Evolutionary conservation across 1,140 invertebrate genomes (phyloP).

Genomic region (Heliconius hermathena): DNA sequence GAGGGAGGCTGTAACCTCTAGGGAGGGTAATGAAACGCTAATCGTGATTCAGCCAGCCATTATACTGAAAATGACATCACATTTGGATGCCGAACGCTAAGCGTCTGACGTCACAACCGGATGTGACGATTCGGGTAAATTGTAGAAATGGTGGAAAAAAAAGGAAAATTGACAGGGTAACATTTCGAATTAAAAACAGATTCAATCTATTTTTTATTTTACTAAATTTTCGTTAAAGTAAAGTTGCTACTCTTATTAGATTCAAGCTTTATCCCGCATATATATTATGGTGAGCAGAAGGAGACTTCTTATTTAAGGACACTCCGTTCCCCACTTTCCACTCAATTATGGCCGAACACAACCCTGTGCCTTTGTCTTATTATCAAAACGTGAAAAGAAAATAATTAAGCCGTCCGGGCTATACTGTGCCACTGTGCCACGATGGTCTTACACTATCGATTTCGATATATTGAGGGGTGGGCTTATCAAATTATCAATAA

Average conservation of each 20-base stretch:
- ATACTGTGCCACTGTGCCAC: too few species aligned
- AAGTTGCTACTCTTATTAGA: not conserved
- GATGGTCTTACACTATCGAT: too few species aligned
- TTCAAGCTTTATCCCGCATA: not conserved
- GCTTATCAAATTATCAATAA: too few species aligned
- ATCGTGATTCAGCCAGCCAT: conserved; percentile 3
- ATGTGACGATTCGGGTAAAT: not conserved
- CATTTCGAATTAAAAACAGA: not conserved
- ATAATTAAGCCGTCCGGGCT: too few species aligned
- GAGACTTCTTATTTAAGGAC: not conserved
- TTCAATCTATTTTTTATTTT: too few species aligned
- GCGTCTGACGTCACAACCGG: conserved; percentile 9
- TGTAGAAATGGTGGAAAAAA: conserved; percentile 1
- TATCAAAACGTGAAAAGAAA: not conserved
- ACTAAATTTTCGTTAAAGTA: too few species aligned
- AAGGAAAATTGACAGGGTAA: not conserved
- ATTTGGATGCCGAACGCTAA: conserved; percentile 12
- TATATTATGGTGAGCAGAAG: not conserved
- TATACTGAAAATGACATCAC: conserved; percentile 18
- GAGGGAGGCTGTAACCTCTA: conserved; percentile 3
- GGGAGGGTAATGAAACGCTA: conserved; percentile 13
- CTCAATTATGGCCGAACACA: not conserved
- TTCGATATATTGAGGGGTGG: too few species aligned
- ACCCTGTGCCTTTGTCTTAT: not conserved
- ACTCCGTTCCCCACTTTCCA: not conserved